Percentiles rank a stretch among this genome's conserved stretches.
These are phyloP conservation scores for Tachysurus vachellii DNA, from an alignment of 2,113 vertebrate species.

Conservation along the genomic window DNA sequence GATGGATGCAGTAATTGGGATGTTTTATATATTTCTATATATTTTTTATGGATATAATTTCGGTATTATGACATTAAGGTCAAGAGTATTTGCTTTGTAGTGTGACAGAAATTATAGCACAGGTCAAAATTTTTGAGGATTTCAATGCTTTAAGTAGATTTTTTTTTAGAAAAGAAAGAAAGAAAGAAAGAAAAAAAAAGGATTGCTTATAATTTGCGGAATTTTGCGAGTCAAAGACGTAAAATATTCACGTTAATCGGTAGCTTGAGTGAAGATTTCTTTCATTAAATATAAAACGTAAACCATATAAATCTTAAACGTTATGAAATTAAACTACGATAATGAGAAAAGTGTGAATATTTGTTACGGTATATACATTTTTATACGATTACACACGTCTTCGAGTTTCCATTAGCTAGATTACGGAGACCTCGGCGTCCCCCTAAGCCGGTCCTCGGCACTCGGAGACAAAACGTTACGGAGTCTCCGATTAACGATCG, in stretches of 20 bases:
- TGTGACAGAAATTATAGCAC: background rate
- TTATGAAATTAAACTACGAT: background rate
- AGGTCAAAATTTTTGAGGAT: background rate
- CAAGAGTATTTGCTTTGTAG: background rate
- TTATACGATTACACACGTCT: background rate
- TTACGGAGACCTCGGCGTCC: background rate
- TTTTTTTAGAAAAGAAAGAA: background rate
- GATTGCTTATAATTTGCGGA: background rate
- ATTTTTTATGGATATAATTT: background rate
- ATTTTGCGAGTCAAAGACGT: background rate
- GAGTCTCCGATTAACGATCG: background rate
- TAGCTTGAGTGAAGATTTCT: background rate
- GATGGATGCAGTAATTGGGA: background rate
- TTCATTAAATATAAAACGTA: background rate
- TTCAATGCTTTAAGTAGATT: background rate
- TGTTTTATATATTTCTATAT: background rate
- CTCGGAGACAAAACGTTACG: background rate
- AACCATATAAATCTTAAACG: background rate
- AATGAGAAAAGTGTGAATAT: conserved; percentile 1
- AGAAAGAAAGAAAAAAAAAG: background rate
- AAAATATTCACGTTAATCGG: background rate
- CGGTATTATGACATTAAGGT: background rate
- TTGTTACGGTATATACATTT: background rate
- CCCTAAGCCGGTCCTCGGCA: too few species aligned
- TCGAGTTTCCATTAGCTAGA: background rate